Evolutionary conservation across 2,888 invertebrate species (phyloP), one percentile per base, ranked within the genome.

Genomic region (Gandaritis pyraliata): DNA sequence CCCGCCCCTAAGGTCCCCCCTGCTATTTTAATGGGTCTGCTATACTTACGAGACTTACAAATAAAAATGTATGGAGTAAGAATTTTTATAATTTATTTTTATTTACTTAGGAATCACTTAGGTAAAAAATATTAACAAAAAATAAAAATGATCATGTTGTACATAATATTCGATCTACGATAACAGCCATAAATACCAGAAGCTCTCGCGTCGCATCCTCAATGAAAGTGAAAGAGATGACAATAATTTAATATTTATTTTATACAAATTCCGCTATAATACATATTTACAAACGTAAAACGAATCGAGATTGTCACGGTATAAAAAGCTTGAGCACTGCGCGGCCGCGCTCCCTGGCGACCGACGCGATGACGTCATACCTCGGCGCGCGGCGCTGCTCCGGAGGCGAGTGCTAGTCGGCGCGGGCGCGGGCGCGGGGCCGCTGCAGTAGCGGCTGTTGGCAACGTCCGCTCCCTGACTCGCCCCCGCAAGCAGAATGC

Each of bases 281-380:
- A 91, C 91, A 92, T 90, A 92, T 92, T 90, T 92, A 92, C 92
- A 92, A 90, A 90, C 83, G 83, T 91, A 90, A 87, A 90, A 90
- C 87, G 83, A 90, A 88, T 87, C 78, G 76, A 87, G 83, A 85
- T 83, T 85, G 85, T 88, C 86, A 88, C 87, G 82, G 81, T 83
- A 87, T 83, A 86, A 88, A 88, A 89, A 88, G 88, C 86, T 90
- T 88, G 90, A 88, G 88, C 89, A 80, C 75, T 65, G 4, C 58
- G 54, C 55, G 56, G 46, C 56, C 58, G 45, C 56, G 45, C 63
- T 43, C 16, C 43, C 43, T 2, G 39, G 13, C 36, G 36, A 36
- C 36, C 36, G n/a, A n/a, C n/a, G n/a, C n/a, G n/a, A n/a, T n/a
- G 38, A 38, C 38, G 12, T n/a, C 38, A n/a, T n/a, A 38, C 38